phyloP scores from a whole-genome alignment of 2,888 invertebrate genomes.

The Acrobasis consociella region DNA sequence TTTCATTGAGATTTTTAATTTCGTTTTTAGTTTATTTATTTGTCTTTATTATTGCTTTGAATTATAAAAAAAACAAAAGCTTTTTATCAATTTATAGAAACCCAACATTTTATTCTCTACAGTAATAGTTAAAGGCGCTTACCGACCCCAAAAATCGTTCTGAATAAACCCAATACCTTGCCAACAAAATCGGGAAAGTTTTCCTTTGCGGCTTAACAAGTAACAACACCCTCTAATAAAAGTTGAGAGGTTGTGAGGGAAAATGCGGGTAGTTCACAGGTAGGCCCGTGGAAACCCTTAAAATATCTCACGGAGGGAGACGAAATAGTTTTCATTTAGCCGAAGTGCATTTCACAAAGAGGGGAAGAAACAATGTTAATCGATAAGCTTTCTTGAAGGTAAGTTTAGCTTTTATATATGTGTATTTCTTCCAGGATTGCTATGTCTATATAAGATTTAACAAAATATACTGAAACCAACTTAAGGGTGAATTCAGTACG shows the following conservation, averaged over 20 bases:
- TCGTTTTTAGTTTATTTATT: too few relatives aligned
- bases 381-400: constrained; percentile 8
- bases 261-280: constrained; percentile 4
- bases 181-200: constrained; percentile 5
- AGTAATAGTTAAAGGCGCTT: not conserved
- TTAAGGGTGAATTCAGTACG: too few relatives aligned
- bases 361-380: constrained; percentile 10
- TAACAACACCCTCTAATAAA: constrained; percentile 12
- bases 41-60: too few relatives aligned
- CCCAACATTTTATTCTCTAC: not conserved
- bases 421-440: too few relatives aligned
- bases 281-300: constrained; percentile 16
- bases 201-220: constrained; percentile 1
- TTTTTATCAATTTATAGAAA: not conserved
- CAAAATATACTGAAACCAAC: too few relatives aligned
- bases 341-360: constrained; percentile 11
- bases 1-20: too few relatives aligned
- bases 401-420: too few relatives aligned
- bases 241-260: constrained; percentile 4
- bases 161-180: constrained; percentile 2
- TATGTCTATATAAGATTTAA: too few relatives aligned
- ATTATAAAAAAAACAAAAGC: too few relatives aligned
- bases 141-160: constrained; percentile 12
- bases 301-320: constrained; percentile 16
- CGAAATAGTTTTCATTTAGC: constrained; percentile 22